Evolutionary conservation across 1,140 invertebrate species (phyloP).

Genomic region (Zaprionus davidi): DNA sequence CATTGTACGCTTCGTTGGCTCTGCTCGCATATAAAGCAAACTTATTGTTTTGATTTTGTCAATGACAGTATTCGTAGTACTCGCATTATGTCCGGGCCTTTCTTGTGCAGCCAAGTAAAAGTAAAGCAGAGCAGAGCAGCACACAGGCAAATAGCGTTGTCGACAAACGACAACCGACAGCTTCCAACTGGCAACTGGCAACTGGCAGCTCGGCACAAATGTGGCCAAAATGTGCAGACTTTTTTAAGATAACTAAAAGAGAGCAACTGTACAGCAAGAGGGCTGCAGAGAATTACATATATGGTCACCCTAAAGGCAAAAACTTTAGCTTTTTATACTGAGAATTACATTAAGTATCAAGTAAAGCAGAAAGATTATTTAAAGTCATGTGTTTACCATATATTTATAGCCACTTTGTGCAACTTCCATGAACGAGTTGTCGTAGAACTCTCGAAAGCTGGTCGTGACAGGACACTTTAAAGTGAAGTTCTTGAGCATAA

Average conservation of each 20-base stretch:
- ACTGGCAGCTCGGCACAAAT: constrained; percentile 57
- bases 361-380: too few relatives aligned
- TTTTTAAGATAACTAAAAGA: constrained; percentile 4
- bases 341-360: not conserved
- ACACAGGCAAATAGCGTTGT: constrained; percentile 44
- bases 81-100: constrained; percentile 32
- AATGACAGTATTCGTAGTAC: constrained; percentile 61
- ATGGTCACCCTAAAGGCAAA: constrained; percentile 1
- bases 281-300: not conserved
- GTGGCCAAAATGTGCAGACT: constrained; percentile 50
- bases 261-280: constrained; percentile 9
- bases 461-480: too few relatives aligned
- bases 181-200: constrained; percentile 41
- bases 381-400: too few relatives aligned
- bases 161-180: constrained; percentile 31
- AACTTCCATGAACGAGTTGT: too few relatives aligned
- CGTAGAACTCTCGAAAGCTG: too few relatives aligned
- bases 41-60: constrained; percentile 82
- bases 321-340: not conserved
- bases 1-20: constrained; percentile 61
- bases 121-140: constrained; percentile 57
- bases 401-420: too few relatives aligned
- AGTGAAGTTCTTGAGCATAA: too few relatives aligned
- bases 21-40: constrained; percentile 73
- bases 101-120: constrained; percentile 75